Percentiles rank a stretch among this genome's conserved stretches.
These are phyloP conservation scores for Phyllopteryx taeniolatus DNA, from an alignment of 2,113 vertebrate genomes.

Conservation along the genomic window DNA sequence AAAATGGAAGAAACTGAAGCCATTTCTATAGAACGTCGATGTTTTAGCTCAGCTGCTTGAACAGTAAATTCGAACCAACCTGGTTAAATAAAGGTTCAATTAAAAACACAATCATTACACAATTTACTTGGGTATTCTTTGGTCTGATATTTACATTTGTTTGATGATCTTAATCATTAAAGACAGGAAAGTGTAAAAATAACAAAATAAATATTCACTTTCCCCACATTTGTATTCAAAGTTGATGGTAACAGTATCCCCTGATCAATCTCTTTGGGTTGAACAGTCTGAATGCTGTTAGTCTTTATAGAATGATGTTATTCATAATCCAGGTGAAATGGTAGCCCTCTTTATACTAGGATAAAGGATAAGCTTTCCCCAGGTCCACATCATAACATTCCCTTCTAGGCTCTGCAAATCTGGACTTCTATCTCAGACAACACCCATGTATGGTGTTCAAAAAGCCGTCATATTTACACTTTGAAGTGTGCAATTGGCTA, in stretches of 20 bases:
- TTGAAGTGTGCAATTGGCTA: constrained; percentile 1
- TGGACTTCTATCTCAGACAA: constrained; percentile 3
- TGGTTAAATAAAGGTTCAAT: too few relatives aligned
- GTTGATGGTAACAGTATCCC: not conserved
- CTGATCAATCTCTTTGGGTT: not conserved
- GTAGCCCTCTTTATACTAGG: not conserved
- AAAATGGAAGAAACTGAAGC: too few relatives aligned
- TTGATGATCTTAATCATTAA: too few relatives aligned
- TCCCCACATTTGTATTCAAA: not conserved
- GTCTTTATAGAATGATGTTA: not conserved
- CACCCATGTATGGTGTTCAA: constrained; percentile 2
- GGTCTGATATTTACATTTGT: too few relatives aligned
- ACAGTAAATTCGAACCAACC: too few relatives aligned
- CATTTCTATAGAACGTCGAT: too few relatives aligned
- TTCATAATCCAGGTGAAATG: not conserved
- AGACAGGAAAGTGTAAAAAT: too few relatives aligned
- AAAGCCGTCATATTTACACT: constrained; percentile 1
- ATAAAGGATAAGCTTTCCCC: not conserved
- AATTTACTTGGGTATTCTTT: too few relatives aligned
- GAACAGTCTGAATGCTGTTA: not conserved
- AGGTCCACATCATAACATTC: constrained; percentile 4
- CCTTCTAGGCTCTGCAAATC: not conserved
- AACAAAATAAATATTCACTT: not conserved
- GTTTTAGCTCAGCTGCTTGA: too few relatives aligned
- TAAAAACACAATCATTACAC: too few relatives aligned